phyloP scores from a whole-genome alignment of 2,797 vertebrate species.

The Austrolebias charrua region DNA sequence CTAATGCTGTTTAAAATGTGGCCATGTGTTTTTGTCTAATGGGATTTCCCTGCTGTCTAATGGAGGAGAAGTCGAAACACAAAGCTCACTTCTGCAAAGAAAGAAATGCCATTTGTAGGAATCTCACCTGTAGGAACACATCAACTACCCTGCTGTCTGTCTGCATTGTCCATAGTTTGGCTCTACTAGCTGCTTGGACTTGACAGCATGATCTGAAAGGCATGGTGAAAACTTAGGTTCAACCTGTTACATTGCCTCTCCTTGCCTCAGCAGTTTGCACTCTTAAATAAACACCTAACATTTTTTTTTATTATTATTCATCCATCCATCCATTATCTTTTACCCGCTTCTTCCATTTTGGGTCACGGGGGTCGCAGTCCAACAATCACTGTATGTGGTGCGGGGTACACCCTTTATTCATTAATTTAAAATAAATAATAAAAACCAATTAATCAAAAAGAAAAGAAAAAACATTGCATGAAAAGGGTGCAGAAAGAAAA shows the following conservation, averaged over 20 bases:
- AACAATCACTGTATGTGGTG: no score
- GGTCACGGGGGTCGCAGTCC: no score
- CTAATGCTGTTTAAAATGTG: slow-evolving; percentile 67
- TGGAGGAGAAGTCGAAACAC: slow-evolving; percentile 13
- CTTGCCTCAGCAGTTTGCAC: slow-evolving; percentile 47
- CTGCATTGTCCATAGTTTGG: slow-evolving; percentile 4
- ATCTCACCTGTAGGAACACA: slow-evolving; percentile 27
- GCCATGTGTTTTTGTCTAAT: slow-evolving; percentile 48
- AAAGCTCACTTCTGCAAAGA: slow-evolving; percentile 24
- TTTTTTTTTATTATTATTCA: no score
- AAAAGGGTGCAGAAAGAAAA: no score
- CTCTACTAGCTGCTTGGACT: slow-evolving; percentile 27
- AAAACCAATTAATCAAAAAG: no score
- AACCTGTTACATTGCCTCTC: slow-evolving; percentile 31
- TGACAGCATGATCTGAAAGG: slow-evolving; percentile 19
- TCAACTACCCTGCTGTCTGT: slow-evolving; percentile 1
- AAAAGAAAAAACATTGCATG: no score
- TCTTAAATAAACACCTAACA: no score
- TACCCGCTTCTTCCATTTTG: no score
- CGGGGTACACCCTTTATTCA: no score
- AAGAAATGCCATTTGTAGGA: slow-evolving; percentile 23
- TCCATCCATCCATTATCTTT: no score
- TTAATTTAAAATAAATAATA: no score
- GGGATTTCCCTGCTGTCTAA: slow-evolving; percentile 25
- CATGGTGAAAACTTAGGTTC: slow-evolving; percentile 14